phyloP scores from a whole-genome alignment of 2,888 invertebrate genomes.

The Neoaliturus tenellus region DNA sequence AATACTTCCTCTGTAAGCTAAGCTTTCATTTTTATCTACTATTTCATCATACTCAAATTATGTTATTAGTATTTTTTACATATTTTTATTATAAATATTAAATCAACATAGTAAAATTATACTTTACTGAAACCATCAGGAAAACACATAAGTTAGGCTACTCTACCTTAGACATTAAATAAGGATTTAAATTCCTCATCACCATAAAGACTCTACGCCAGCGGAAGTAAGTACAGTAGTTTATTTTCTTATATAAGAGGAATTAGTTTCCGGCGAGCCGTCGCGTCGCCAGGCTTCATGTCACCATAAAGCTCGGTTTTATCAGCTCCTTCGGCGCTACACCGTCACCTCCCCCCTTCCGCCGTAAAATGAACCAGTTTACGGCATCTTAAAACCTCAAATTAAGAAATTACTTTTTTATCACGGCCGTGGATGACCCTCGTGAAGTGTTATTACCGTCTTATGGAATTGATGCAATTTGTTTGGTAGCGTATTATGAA shows the following conservation, averaged over 20 bases:
- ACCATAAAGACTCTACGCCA: background rate
- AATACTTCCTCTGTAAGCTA: too few relatives aligned
- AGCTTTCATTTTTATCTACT: too few relatives aligned
- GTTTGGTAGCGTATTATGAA: too few relatives aligned
- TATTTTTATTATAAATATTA: too few relatives aligned
- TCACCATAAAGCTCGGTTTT: background rate
- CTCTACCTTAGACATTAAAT: background rate
- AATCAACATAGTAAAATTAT: background rate
- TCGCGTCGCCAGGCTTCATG: background rate
- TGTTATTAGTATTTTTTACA: too few relatives aligned
- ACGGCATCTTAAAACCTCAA: background rate
- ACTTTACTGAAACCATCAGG: too few relatives aligned
- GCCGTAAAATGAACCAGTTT: constrained; percentile 1
- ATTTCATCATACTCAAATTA: too few relatives aligned
- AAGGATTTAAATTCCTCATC: background rate
- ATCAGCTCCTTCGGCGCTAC: background rate
- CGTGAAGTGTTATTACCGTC: background rate
- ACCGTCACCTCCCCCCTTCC: background rate
- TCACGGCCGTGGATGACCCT: background rate
- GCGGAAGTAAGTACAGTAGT: background rate
- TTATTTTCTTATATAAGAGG: background rate
- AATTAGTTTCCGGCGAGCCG: background rate
- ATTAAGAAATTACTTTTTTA: constrained; percentile 9
- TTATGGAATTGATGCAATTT: background rate
- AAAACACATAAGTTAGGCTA: too few relatives aligned